phyloP scores from a whole-genome alignment of 2,113 vertebrate species.

The Herpetotheres cachinnans region DNA sequence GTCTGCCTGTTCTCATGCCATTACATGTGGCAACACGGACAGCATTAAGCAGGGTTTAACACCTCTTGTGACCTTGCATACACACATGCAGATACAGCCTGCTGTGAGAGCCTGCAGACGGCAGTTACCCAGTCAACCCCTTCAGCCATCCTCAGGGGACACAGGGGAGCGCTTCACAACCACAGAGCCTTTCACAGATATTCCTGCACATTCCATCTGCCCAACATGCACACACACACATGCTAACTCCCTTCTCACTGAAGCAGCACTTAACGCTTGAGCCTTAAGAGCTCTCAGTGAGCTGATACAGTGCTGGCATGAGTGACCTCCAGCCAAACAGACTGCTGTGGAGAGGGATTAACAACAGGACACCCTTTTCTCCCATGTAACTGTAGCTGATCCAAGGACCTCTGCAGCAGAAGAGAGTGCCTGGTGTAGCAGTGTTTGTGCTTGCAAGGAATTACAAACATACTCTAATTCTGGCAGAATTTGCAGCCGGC shows the following conservation, averaged over 20 bases:
- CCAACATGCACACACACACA: too few relatives aligned
- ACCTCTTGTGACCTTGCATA: not conserved
- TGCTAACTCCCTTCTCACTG: not conserved
- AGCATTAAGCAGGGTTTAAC: not conserved
- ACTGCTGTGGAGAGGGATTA: not conserved
- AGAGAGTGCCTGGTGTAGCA: not conserved
- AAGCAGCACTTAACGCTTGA: accelerated
- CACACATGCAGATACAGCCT: not conserved
- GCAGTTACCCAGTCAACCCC: not conserved
- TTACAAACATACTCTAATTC: not conserved
- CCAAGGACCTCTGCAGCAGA: not conserved
- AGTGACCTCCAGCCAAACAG: too few relatives aligned
- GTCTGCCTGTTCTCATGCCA: not conserved
- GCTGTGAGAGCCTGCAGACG: accelerated
- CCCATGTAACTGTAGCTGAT: not conserved
- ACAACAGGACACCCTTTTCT: accelerated
- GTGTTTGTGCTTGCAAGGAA: not conserved
- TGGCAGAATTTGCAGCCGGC: not conserved
- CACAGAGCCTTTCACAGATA: not conserved
- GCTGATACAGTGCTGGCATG: accelerated
- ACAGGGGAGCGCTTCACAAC: accelerated
- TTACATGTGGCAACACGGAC: not conserved
- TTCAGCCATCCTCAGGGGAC: not conserved
- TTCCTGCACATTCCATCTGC: not conserved
- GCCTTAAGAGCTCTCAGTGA: accelerated